These are phyloP conservation scores for Enchytraeus crypticus DNA, from an alignment of 2,888 invertebrate genomes.

Conservation along the genomic window DNA sequence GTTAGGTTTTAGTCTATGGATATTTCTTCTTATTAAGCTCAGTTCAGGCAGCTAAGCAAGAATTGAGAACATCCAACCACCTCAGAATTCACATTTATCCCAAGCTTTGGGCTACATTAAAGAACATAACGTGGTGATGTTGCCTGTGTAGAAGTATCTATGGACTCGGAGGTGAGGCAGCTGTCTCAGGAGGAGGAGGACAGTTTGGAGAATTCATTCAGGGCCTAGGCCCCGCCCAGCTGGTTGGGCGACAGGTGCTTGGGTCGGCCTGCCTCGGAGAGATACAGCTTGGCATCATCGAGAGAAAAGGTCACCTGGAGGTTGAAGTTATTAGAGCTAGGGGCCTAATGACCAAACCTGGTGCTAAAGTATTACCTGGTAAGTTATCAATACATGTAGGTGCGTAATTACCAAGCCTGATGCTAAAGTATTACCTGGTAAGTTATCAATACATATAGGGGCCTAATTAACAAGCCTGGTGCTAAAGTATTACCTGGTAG, in stretches of 20 bases:
- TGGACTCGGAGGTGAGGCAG: not conserved
- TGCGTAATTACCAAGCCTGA: constrained; percentile 75
- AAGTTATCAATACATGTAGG: constrained; percentile 73
- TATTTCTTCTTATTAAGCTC: no score
- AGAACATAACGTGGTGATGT: no score
- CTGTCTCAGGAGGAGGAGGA: constrained; percentile 53
- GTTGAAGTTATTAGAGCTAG: constrained; percentile 96
- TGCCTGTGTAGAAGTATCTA: not conserved
- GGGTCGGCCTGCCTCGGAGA: constrained; percentile 93
- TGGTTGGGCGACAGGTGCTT: constrained; percentile 93
- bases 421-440: constrained; percentile 58
- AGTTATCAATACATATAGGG: constrained; percentile 77
- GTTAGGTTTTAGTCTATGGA: no score
- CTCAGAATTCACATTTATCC: no score
- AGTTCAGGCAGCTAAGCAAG: no score
- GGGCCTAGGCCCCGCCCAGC: constrained; percentile 89
- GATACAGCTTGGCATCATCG: constrained; percentile 87
- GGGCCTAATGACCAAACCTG: constrained; percentile 74
- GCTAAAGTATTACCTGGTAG: constrained; percentile 58
- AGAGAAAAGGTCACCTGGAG: constrained; percentile 89
- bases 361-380: constrained; percentile 59
- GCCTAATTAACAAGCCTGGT: constrained; percentile 71
- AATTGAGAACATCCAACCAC: no score
- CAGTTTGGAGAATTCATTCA: constrained; percentile 90
- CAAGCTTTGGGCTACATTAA: no score